These are phyloP conservation scores for Cetoscarus ocellatus DNA, from an alignment of 2,797 vertebrate species.

Conservation along the genomic window DNA sequence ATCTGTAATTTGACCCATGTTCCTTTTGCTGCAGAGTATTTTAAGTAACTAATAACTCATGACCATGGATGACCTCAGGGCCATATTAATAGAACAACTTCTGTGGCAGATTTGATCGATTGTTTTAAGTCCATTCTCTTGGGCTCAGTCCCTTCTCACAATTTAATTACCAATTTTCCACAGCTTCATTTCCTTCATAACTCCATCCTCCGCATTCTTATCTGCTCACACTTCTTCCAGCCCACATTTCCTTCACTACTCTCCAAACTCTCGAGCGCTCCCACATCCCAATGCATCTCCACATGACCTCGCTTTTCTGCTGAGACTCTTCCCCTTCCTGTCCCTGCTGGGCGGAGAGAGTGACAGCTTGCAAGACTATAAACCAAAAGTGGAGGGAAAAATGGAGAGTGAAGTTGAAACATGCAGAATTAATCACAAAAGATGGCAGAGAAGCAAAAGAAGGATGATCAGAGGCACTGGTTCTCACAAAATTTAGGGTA, in stretches of 20 bases:
- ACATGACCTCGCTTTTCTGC: conserved; percentile 19
- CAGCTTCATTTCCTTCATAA: conserved; percentile 42
- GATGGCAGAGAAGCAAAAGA: not conserved
- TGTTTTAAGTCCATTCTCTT: conserved; percentile 3
- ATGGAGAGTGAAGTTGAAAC: not conserved
- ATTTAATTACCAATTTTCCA: conserved; percentile 32
- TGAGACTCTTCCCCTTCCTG: conserved; percentile 30
- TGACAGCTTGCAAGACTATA: not conserved
- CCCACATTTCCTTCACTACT: conserved; percentile 40
- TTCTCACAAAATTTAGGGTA: rapidly evolving
- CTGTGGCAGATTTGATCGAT: not conserved
- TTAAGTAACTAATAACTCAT: no score
- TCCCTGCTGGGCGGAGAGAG: conserved; percentile 14
- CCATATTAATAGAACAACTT: no score
- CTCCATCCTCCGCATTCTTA: conserved; percentile 60
- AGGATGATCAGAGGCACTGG: not conserved
- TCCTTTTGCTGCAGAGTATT: no score
- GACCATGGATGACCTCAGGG: no score
- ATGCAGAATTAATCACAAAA: not conserved
- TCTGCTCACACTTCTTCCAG: conserved; percentile 54
- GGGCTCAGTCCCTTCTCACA: conserved; percentile 7
- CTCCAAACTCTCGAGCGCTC: conserved; percentile 24
- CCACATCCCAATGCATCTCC: conserved; percentile 36
- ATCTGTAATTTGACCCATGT: no score
- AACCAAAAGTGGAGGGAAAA: not conserved